Percentiles rank a stretch among this genome's conserved stretches.
Conservation (phyloP, 1,140 invertebrate species). For the Cherax quadricarinatus region DNA sequence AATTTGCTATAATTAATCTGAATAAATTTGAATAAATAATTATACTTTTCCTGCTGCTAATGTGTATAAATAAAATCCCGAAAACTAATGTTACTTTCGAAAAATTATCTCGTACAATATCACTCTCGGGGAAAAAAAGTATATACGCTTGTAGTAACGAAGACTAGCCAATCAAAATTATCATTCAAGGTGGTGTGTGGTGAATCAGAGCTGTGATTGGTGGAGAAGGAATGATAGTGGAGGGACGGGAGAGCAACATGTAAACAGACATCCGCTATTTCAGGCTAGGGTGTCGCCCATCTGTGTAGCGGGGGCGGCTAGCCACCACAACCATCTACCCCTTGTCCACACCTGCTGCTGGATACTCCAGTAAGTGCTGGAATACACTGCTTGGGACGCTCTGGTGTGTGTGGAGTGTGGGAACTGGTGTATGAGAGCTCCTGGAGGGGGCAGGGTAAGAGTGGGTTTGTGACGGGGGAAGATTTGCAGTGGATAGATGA, state of each 20-base stretch:
- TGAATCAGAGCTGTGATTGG: neutral
- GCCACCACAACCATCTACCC: neutral
- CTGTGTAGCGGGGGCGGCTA: neutral
- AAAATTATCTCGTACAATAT: neutral
- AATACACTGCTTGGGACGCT: neutral
- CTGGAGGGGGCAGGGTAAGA: too few relatives aligned
- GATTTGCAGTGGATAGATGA: too few relatives aligned
- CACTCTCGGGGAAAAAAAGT: neutral
- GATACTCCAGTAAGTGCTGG: neutral
- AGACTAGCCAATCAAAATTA: neutral
- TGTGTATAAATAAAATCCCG: too few relatives aligned
- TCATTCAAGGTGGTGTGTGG: neutral
- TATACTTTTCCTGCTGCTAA: too few relatives aligned
- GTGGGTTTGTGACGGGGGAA: too few relatives aligned
- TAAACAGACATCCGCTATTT: constrained; percentile 43
- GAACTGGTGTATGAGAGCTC: neutral
- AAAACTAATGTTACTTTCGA: too few relatives aligned
- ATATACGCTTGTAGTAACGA: neutral
- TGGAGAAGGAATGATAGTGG: neutral
- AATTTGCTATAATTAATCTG: too few relatives aligned
- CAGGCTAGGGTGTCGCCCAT: constrained; percentile 10
- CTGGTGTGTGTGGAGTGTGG: too few relatives aligned
- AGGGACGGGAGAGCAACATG: neutral
- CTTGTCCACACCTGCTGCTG: neutral
- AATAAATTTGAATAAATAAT: too few relatives aligned